These are phyloP conservation scores for Cordilura impudica DNA, from an alignment of 2,888 invertebrate species.

Conservation along the genomic window DNA sequence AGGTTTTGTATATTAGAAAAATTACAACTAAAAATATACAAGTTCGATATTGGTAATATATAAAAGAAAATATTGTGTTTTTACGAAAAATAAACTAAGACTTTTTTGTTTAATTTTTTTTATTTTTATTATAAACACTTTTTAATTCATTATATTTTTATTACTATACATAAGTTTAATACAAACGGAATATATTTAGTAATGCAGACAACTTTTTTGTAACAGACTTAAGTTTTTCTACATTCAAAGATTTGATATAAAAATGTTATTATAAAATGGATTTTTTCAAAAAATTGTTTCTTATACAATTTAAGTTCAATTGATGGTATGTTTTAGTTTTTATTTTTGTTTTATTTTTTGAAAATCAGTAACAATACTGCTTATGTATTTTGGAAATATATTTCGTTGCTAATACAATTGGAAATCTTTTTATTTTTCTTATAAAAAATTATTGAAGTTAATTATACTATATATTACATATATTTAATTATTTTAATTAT, in stretches of 20 bases:
- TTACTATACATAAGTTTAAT: conserved; percentile 53
- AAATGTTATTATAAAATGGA: conserved; percentile 39
- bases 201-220: conserved; percentile 57
- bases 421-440: conserved; percentile 21
- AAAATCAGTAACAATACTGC: conserved; percentile 46
- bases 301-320: conserved; percentile 6
- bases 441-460: conserved; percentile 37
- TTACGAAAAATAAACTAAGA: conserved; percentile 1
- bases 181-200: conserved; percentile 60
- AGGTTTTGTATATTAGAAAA: conserved; percentile 15
- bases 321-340: conserved; percentile 2
- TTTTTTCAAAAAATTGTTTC: conserved; percentile 20
- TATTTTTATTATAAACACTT: conserved; percentile 42
- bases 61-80: not conserved
- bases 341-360: conserved; percentile 16
- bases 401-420: conserved; percentile 55
- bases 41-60: conserved; percentile 16
- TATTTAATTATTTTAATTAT: conserved; percentile 35
- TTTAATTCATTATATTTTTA: conserved; percentile 37
- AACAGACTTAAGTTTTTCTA: conserved; percentile 54
- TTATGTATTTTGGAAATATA: conserved; percentile 28
- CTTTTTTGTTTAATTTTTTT: conserved; percentile 34
- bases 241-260: conserved; percentile 57
- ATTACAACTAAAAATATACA: conserved; percentile 46
- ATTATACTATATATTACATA: conserved; percentile 48